Conservation (phyloP, 2,113 vertebrate species). For the Hemicordylus capensis region DNA sequence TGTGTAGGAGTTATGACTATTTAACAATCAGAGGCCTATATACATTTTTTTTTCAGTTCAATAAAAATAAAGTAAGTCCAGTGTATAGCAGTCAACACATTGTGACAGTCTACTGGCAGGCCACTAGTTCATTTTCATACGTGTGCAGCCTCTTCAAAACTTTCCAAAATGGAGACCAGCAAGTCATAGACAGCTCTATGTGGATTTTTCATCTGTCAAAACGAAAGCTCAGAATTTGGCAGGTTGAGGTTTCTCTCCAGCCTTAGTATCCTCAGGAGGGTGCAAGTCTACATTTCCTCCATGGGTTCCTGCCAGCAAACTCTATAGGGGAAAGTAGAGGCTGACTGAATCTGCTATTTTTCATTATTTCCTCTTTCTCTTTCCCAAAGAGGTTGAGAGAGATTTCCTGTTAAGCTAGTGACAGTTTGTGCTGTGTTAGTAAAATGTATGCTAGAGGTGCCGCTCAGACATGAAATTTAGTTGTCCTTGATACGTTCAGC, state of each 20-base stretch:
- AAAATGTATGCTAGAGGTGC: neutral
- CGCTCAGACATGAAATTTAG: conserved; percentile 12
- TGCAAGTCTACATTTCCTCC: conserved; percentile 35
- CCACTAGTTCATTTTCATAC: neutral
- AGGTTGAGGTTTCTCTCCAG: conserved; percentile 33
- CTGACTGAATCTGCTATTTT: conserved; percentile 37
- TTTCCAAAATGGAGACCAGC: neutral
- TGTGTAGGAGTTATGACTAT: too few relatives aligned
- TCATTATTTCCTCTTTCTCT: conserved; percentile 20
- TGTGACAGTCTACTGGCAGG: neutral
- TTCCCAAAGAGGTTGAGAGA: conserved; percentile 16
- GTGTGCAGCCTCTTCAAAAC: neutral
- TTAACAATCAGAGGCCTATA: neutral
- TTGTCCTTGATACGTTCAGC: neutral
- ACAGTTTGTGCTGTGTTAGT: neutral
- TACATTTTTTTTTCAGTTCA: neutral
- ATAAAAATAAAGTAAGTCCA: neutral
- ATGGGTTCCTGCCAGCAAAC: conserved; percentile 39
- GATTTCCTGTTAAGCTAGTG: conserved; percentile 23
- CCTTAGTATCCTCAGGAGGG: neutral
- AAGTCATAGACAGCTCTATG: neutral
- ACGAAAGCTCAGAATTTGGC: conserved; percentile 23
- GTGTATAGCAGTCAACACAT: neutral
- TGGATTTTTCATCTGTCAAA: conserved; percentile 37
- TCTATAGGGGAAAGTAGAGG: conserved; percentile 27